Conservation (phyloP, 1,140 invertebrate species). For the Apis laboriosa region DNA sequence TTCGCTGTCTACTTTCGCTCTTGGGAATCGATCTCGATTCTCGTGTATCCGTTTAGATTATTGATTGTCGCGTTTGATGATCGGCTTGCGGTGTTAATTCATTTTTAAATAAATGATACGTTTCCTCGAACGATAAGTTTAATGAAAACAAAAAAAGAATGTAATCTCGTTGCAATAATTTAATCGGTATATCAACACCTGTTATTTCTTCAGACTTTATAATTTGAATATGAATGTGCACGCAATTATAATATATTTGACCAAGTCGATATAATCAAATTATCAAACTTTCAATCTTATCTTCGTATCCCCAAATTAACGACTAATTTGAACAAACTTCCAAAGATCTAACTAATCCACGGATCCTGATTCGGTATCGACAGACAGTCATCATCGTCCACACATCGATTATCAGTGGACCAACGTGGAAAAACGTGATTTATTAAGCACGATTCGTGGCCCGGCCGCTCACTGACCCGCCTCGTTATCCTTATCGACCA, state of each 20-base stretch:
- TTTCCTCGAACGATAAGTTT: not conserved
- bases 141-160: no score
- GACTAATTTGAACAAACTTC: no score
- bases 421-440: slow-evolving; percentile 64
- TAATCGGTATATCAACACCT: no score
- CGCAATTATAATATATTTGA: no score
- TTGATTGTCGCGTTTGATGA: not conserved
- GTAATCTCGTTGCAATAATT: no score
- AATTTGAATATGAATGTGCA: no score
- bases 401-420: slow-evolving; percentile 55
- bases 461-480: slow-evolving; percentile 62
- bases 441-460: slow-evolving; percentile 61
- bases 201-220: no score
- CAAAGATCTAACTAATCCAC: not conserved
- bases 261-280: no score
- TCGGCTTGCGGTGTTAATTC: not conserved
- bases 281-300: no score
- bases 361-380: slow-evolving; percentile 35
- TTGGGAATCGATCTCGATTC: not conserved
- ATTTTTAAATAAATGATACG: not conserved
- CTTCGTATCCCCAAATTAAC: no score
- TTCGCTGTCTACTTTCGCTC: not conserved
- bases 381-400: slow-evolving; percentile 57
- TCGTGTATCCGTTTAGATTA: not conserved
- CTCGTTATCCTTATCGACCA: slow-evolving; percentile 66